A percentile compares a stretch with the other conserved stretches of the same genome.
These are phyloP conservation scores for Drosophila funebris DNA, from an alignment of 1,140 invertebrate genomes.

Conservation along the genomic window DNA sequence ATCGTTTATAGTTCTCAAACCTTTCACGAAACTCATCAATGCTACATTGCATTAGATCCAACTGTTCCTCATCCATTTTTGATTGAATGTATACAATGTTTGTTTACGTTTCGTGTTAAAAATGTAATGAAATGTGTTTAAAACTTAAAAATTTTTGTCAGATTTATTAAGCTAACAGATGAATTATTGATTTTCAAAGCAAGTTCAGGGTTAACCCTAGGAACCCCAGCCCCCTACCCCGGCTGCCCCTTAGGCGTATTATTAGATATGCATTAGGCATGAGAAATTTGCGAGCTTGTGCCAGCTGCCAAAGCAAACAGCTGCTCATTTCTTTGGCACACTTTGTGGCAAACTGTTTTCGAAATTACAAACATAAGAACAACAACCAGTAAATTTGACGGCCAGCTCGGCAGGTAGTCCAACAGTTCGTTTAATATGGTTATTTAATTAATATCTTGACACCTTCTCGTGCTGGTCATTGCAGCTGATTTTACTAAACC, in stretches of 20 bases:
- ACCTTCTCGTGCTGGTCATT: constrained; percentile 7
- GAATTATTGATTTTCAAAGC: constrained; percentile 64
- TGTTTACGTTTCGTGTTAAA: too few relatives aligned
- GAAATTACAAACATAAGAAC: constrained; percentile 1
- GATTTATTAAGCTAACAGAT: neutral
- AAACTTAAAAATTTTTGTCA: constrained; percentile 14
- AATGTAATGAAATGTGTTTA: constrained; percentile 7
- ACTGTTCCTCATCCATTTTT: constrained; percentile 23
- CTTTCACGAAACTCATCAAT: constrained; percentile 40
- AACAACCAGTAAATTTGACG: neutral
- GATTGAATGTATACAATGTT: neutral
- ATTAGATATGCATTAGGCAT: constrained; percentile 47
- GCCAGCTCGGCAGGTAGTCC: neutral
- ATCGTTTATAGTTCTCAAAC: constrained; percentile 36
- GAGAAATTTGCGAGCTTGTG: constrained; percentile 29
- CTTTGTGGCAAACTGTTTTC: constrained; percentile 34
- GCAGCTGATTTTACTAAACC: neutral
- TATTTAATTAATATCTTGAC: constrained; percentile 32
- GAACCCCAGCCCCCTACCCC: neutral
- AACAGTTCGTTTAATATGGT: constrained; percentile 15
- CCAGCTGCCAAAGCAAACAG: constrained; percentile 34
- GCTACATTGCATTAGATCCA: constrained; percentile 6
- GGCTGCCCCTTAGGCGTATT: neutral
- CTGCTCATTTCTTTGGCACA: constrained; percentile 48
- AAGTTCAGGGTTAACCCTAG: constrained; percentile 65